phyloP scores from a whole-genome alignment of 2,113 vertebrate species.

The Geococcyx californianus region DNA sequence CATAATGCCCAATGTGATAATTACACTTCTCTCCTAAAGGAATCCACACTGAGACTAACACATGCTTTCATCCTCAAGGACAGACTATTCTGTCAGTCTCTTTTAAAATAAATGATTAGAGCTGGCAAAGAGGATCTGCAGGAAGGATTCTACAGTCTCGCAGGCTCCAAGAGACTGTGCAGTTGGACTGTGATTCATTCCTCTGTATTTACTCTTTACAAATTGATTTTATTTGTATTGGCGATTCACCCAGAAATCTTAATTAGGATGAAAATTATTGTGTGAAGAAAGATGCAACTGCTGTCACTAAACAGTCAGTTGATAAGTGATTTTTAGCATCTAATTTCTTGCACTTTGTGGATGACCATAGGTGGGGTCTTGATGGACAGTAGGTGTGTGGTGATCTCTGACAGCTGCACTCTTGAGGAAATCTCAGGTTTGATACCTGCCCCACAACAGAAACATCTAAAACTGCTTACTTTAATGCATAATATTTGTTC shows the following conservation, averaged over 20 bases:
- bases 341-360: neutral
- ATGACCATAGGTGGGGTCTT: neutral
- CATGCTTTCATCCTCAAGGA: slow-evolving; percentile 53
- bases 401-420: neutral
- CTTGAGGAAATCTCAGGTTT: neutral
- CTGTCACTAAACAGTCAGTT: neutral
- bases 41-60: slow-evolving; percentile 17
- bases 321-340: neutral
- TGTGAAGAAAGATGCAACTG: neutral
- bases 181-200: slow-evolving; percentile 23
- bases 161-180: neutral
- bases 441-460: neutral
- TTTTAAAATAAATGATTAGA: slow-evolving; percentile 59
- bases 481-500: neutral
- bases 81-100: slow-evolving; percentile 52
- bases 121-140: slow-evolving; percentile 23
- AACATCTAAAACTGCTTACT: neutral
- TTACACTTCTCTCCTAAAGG: slow-evolving; percentile 11
- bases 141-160: neutral
- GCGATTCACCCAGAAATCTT: slow-evolving; percentile 13
- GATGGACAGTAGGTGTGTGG: rapidly evolving
- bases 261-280: neutral
- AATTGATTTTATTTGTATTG: slow-evolving; percentile 46
- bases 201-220: slow-evolving; percentile 17
- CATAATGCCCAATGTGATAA: slow-evolving; percentile 16